Evolutionary conservation across 2,797 vertebrate species (phyloP), one percentile per base, ranked within the genome.

Genomic region (Nothura maculosa): DNA sequence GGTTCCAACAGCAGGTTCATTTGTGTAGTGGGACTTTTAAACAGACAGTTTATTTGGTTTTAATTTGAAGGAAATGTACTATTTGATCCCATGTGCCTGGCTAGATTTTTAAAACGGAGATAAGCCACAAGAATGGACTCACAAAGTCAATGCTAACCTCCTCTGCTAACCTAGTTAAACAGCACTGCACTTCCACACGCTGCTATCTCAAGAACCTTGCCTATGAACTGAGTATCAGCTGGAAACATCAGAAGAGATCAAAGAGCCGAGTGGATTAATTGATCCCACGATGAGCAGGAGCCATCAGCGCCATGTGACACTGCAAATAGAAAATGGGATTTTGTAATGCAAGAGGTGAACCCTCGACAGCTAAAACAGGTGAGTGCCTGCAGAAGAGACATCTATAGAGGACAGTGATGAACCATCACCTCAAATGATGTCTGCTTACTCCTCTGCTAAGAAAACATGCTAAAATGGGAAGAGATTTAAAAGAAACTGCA

Each of bases 51-150:
- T 96, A 95, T 96, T 97, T 96, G 92, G 87, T 96, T 96, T 96
- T 97, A 97, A 97, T 96, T 96, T 93, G 94, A 96, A 92, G 69
- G 90, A 83, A 95, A 96, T 68, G 88, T 91, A 89, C 90, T 93
- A 28, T 83, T 89, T 93, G 88, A 96, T 97, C 96, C 95, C 94
- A 79, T 17, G 91, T 81, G 95, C 76, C 81, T 9, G 11, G 93
- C 79, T 90, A n/a, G 93, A 68, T 84, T 92, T 94, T 92, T 93
- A 95, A 95, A 96, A 86, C 72, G 52, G 82, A 95, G 87, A 90
- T 85, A 96, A 93, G 91, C 57, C 52, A 81, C 4, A 63, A 68
- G 73, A 81, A 89, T 20, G 81, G 68, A 67, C 60, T 88, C 70
- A 64, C 90, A 81, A 27, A 70, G 63, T 25, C 48, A 50, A 25